Base-by-base conservation (phyloP, 2,888 invertebrate species). In the Gymnosoma rotundatum region DNA sequence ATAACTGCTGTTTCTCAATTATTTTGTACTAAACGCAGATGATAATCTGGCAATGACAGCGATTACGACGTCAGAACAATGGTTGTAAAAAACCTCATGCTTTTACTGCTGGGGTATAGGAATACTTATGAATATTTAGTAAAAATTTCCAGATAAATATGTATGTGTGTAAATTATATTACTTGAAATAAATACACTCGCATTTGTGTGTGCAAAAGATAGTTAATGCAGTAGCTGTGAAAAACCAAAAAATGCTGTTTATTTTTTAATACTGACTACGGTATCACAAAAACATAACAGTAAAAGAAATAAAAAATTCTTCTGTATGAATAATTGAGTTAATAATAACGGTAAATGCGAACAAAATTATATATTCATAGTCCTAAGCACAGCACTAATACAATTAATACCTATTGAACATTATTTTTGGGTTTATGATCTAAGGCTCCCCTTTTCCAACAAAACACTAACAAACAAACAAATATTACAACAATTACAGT, bases 1-100 rank as follows among this genome's bases (percentile, higher is more conserved):
- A 20, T 18, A 66, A 36, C 50, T 76, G 75, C 76, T 67, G 73
- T 50, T 76, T 76, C 83, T 79, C 74, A 75, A 84, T 83, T 84
- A 86, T 86, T 86, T 85, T 79, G 73, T 82, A 83, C 81, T 85
- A 86, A 86, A 83, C 86, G 86, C 87, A 86, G 87, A 87, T 89
- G 88, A 90, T 89, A 88, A 90, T 90, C 89, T 88, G 90, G 88
- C 90, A 90, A 90, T 91, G 91, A 90, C 90, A 87, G 88, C 90
- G 88, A 91, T 90, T 88, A 90, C 89, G 89, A 90, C 89, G 88
- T 87, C 84, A 88, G 88, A 88, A 89, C 89, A 90, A 89, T 89
- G 86, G 86, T 74, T 81, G 85, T 87, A 83, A 86, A 85, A 78
- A 85, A 86, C 67, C 76, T 78, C 83, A 81, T n/a, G 58, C 32